Base-by-base conservation (phyloP, 2,797 vertebrate genomes). In the Myoxocephalus aenaeus region DNA sequence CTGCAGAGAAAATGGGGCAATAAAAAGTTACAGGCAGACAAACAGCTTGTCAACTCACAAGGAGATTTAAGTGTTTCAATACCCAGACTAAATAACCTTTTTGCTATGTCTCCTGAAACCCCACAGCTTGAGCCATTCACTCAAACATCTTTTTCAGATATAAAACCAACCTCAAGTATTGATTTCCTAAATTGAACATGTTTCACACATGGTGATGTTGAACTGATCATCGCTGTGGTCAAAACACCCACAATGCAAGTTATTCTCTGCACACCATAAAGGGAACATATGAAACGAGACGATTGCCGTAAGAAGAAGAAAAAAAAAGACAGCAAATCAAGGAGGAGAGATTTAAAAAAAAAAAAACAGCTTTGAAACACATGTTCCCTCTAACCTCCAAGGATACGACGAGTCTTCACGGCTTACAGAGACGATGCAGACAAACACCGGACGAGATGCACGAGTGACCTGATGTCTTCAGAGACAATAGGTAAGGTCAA, bases 151-250 rank as follows among this genome's bases (percentile, higher is more conserved):
- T 81, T 78, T 79, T 53, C 64, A 22, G 3, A 77, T 80, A 34
- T 50, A 51, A 62, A 70, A 12, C 13, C 57, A 77, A 56, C 34
- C 48, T 50, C 50, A 57, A 20, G 54, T 65, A 71, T 56, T 79
- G 72, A 85, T 84, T 68, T 80, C 29, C 32, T 57, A 68, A 75
- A 83, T 34, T 42, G 72, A 84, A 86, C 84, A 83, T 70, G 81
- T 69, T 79, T 79, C 73, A 68, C 71, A 83, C 51, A 36, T 62
- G 74, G 48, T 8, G 65, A 75, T 63, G 75, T 65, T 69, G 32
- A 79, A 59, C 36, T 7, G 27, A 51, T 73, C 46, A 4, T 17
- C 1, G 17, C 70, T 38, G 38, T 8, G 53, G 42, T 70, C 38
- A 22, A 65, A 82, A 18, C 15, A 66, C 61, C 18, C 38, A 70